Evolutionary conservation across 2,113 vertebrate genomes (phyloP), one percentile per base, ranked within the genome.

Genomic region (Oreochromis niloticus): DNA sequence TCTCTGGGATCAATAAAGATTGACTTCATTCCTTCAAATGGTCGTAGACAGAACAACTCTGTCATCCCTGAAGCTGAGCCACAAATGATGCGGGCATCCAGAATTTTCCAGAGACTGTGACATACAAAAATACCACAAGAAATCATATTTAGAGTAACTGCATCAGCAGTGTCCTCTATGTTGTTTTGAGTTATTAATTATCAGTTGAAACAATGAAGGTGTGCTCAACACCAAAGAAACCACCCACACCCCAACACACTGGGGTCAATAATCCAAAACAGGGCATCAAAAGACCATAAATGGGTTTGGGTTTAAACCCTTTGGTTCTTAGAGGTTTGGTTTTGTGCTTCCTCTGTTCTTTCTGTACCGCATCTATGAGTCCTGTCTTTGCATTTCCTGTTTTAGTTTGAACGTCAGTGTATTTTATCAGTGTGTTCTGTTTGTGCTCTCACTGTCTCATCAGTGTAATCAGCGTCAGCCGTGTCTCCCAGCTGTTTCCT

Each of bases 121-220:
- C 11, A 56, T 13, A 56, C 11, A 56, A 7, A 56, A 27, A 14
- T 56, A 27, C 1, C 22, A 56, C 55, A 56, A 1, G 1, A 14
- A 14, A 2, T 56, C 2, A 2, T 24, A 3, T 27, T 55, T 55
- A 55, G 52, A 54, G 9, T n/a, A 54, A 54, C 3, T 54, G 11
- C 19, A 54, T 0, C 0, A 54, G 52, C 52, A 54, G 22, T 2
- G 52, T 54, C 2, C 52, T 3, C 54, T 24, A 7, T 55, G n/a
- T 55, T 12, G 19, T 54, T 6, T 54, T 22, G 9, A 54, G 19
- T 54, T 54, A 54, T 11, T 54, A 54, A 54, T 6, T 54, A 54
- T 55, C 54, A 55, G 52, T 22, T 22, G 19, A 22, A 54, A 54
- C 52, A 54, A 54, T 54, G 19, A 54, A 54, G 50, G 50, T 54